Evolutionary conservation across 30 jellyfish, hydroid and myxozoan genomes (phyloP).

Genomic region (Pseudorhiza aurosa): DNA sequence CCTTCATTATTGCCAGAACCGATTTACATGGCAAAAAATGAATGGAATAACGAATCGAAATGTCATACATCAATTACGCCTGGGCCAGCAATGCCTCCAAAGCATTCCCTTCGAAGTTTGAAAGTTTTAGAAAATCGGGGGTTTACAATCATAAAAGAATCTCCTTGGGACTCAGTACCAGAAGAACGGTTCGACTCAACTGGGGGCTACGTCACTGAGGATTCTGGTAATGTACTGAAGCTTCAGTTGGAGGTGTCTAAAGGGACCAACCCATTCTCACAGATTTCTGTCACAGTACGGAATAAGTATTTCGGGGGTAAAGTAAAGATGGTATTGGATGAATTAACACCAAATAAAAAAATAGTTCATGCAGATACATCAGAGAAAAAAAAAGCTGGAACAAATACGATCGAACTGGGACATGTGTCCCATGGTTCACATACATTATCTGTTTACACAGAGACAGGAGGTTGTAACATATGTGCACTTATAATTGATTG

Average conservation of each 20-base stretch:
- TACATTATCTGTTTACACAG: slow-evolving; percentile 60
- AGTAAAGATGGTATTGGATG: slow-evolving; percentile 29
- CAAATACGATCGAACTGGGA: slow-evolving; percentile 57
- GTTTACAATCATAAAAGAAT: slow-evolving; percentile 46
- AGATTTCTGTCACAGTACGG: slow-evolving; percentile 63
- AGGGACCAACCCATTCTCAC: slow-evolving; percentile 2
- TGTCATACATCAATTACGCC: slow-evolving; percentile 82
- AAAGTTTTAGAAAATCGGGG: slow-evolving; percentile 53
- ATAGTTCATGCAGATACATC: slow-evolving; percentile 52
- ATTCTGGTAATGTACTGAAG: slow-evolving; percentile 11
- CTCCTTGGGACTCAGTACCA: slow-evolving; percentile 61
- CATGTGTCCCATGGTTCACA: slow-evolving; percentile 62
- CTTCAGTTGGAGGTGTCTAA: slow-evolving; percentile 33
- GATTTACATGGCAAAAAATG: slow-evolving; percentile 30
- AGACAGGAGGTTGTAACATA: slow-evolving; percentile 75
- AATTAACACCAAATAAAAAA: slow-evolving; percentile 11
- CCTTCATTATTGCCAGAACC: slow-evolving; percentile 44
- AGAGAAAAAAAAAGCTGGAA: slow-evolving; percentile 60
- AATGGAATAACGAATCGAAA: neutral
- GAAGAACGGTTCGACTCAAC: slow-evolving; percentile 74
- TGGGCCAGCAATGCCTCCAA: slow-evolving; percentile 57
- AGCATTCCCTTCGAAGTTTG: slow-evolving; percentile 56
- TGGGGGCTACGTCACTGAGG: slow-evolving; percentile 73
- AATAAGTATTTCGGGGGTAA: slow-evolving; percentile 73
- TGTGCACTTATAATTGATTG: slow-evolving; percentile 81